phyloP scores from a whole-genome alignment of 1,140 invertebrate species.

The Lepidurus packardi region DNA sequence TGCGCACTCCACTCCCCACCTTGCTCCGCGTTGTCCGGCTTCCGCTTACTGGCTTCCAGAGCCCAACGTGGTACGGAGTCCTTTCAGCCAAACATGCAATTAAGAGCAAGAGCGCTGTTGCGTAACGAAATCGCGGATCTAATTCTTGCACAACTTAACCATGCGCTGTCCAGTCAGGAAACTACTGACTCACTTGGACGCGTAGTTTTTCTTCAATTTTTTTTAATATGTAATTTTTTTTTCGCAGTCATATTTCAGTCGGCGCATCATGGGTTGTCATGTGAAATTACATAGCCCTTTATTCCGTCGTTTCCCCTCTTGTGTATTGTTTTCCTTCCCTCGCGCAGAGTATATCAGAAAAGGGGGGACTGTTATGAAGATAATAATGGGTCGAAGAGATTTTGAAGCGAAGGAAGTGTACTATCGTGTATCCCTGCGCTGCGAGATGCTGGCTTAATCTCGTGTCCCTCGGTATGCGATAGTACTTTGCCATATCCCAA shows the following conservation, averaged over 20 bases:
- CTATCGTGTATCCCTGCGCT: neutral
- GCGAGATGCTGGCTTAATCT: neutral
- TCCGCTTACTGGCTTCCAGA: no score
- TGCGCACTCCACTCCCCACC: neutral
- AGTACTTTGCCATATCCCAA: neutral
- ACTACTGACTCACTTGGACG: no score
- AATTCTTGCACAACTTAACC: neutral
- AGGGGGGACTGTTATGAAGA: neutral
- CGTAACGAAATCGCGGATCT: neutral
- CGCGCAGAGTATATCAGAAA: neutral
- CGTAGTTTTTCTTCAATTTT: no score
- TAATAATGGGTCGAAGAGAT: neutral
- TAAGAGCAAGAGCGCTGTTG: neutral
- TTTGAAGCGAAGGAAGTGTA: neutral
- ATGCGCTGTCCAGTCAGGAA: neutral
- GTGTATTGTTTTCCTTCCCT: neutral
- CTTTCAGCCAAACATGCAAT: no score
- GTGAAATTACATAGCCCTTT: no score
- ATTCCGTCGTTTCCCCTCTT: neutral
- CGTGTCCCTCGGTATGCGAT: constrained; percentile 7
- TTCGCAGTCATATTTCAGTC: no score
- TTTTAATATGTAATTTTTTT: no score
- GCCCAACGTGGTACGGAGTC: no score
- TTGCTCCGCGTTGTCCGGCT: no score
- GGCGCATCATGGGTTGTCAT: no score